Base-by-base conservation (phyloP, 2,888 invertebrate species). In the Polylopha cassiicola region DNA sequence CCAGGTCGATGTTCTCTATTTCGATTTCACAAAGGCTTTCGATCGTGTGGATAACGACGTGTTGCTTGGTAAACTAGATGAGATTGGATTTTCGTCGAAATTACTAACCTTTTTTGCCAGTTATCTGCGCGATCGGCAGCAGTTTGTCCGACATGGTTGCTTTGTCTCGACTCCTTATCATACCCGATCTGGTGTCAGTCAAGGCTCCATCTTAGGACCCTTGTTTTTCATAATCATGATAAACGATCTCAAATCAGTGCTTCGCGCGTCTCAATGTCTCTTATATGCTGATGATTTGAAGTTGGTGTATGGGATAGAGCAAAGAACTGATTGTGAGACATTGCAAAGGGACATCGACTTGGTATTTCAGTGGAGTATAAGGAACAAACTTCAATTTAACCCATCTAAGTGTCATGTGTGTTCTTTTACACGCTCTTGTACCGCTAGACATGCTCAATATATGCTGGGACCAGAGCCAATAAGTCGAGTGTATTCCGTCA, bases 1-100 rank as follows among this genome's bases (percentile, higher is more conserved):
- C 0, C 47, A 50, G 18, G 47, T 46, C 0, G 45, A 45, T 27
- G 45, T 39, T 2, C 14, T 39, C 1, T 46, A 46, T 27, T 48
- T 46, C 17, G 44, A 46, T 21, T 43, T 38, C n/a, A 34, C 15
- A 10, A 43, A 43, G 10, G 41, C 41, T 1, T 43, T 41, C 11
- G 46, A 46, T 30, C n/a, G 21, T 6, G 42, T n/a, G n/a, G n/a
- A n/a, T n/a, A 20, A 20, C n/a, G 20, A 20, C n/a, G 7, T 20
- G 2, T 20, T 20, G 20, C 20, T 20, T 20, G 2, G n/a, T 3
- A 20, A 20, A 6, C 7, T 20, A 3, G 3, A 2, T 4, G 2
- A 3, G 7, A 20, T 20, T 2, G 20, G 20, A 3, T 20, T 20
- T 6, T 6, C 20, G 3, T 8, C 20, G 4, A 2, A 3, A 6